Evolutionary conservation across 2,797 vertebrate species (phyloP), one percentile per base, ranked within the genome.

Genomic region (Pantherophis vulpinus): DNA sequence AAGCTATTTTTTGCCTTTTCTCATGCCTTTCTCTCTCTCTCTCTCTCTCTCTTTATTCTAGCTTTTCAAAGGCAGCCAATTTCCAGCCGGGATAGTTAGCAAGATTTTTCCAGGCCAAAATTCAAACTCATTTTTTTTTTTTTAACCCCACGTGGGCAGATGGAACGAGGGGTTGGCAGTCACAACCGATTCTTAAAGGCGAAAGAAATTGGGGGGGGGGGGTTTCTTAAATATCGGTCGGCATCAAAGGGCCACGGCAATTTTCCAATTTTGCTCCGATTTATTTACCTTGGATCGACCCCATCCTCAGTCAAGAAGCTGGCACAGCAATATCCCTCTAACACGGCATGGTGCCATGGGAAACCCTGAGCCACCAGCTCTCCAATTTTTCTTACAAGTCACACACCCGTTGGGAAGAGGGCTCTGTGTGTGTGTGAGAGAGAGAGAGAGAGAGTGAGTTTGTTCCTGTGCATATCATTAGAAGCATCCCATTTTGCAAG

Each of bases 41-140:
- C 20, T 27, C 25, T 61, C 23, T 61, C 2, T 23, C 90, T 90
- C 91, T 94, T 61, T 93, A 51, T 90, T 13, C 0, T 47, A 61
- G 92, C 91, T 1, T 2, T 55, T 86, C 94, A 93, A 61, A 90
- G 70, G 88, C 23, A 90, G 90, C 66, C 89, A 91, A 56, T 91
- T 83, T 91, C 91, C 51, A 54, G 27, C 3, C 0, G 0, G 79
- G 54, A n/a, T 27, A 86, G 58, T 2, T 2, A 2, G 5, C 89
- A 54, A 92, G 55, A 90, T 13, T 2, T 47, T 37, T 42, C 91
- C 60, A 91, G 94, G 20, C 61, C 91, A 61, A 11, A 95, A 86
- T 74, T 91, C 37, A 16, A 59, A 47, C 11, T 60, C 58, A 4
- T 83, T 61, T 61, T 10, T 3, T 10, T 3, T 6, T 14, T 63